Conservation (phyloP, 2,888 invertebrate species). For the Eupithecia exiguata region DNA sequence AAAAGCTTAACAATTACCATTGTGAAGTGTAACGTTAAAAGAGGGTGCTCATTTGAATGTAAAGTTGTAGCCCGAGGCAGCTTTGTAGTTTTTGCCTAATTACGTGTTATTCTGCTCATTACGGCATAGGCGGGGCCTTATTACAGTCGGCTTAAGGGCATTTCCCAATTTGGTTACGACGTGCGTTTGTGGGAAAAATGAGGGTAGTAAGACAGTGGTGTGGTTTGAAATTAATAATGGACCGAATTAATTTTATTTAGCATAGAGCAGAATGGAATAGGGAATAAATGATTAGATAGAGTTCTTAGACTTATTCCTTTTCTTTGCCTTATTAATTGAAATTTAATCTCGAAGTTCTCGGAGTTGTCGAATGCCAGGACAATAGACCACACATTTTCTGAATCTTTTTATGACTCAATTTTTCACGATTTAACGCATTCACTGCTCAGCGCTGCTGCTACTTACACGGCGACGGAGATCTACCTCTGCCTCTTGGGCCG, state of each 20-base stretch:
- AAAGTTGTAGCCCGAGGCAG: slow-evolving; percentile 49
- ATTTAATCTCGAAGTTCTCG: no score
- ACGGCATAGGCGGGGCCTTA: slow-evolving; percentile 67
- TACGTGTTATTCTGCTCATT: slow-evolving; percentile 71
- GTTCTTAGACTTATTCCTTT: no score
- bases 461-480: no score
- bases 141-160: slow-evolving; percentile 79
- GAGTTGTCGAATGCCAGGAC: no score
- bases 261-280: neutral
- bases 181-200: slow-evolving; percentile 43
- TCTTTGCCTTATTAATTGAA: no score
- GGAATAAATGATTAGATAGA: neutral
- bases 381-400: no score
- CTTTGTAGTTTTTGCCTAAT: slow-evolving; percentile 81
- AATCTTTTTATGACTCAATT: no score
- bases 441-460: no score
- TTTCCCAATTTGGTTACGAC: slow-evolving; percentile 49
- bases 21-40: neutral
- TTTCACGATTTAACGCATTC: no score
- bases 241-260: neutral
- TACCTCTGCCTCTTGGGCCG: no score
- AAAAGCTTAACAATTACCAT: neutral
- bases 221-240: neutral
- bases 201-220: neutral
- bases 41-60: slow-evolving; percentile 78